Percentiles rank a stretch among this genome's conserved stretches.
phyloP scores from a whole-genome alignment of 2,797 vertebrate species.

The Argentina silus region DNA sequence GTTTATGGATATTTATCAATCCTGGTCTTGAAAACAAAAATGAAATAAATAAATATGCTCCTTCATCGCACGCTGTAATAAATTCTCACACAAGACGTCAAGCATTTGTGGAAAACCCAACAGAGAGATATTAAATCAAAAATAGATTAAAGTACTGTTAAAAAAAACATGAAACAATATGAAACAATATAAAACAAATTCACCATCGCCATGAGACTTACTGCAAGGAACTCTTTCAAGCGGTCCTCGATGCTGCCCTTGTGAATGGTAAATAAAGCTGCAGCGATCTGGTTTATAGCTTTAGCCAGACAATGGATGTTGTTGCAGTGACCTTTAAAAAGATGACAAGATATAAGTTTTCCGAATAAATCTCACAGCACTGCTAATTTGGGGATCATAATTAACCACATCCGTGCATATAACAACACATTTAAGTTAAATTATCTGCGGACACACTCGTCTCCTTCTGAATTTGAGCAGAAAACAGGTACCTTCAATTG shows the following conservation, averaged over 20 bases:
- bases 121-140: neutral
- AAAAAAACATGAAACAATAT: neutral
- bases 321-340: slow-evolving; percentile 82
- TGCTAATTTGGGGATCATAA: neutral
- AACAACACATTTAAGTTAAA: no score
- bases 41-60: neutral
- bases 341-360: neutral
- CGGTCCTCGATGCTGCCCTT: slow-evolving; percentile 99
- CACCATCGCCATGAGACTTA: slow-evolving; percentile 69
- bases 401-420: neutral
- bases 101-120: no score
- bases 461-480: no score
- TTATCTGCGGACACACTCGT: no score
- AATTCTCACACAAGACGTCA: neutral
- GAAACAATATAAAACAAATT: neutral
- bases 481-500: slow-evolving; percentile 89
- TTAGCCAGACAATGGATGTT: slow-evolving; percentile 87
- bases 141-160: neutral
- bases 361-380: neutral
- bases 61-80: neutral
- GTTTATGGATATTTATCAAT: neutral
- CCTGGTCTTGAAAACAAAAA: neutral
- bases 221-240: slow-evolving; percentile 97
- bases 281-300: slow-evolving; percentile 76
- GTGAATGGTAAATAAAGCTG: slow-evolving; percentile 35